These are phyloP conservation scores for Plemyria rubiginata DNA, from an alignment of 2,888 invertebrate genomes.

Conservation along the genomic window DNA sequence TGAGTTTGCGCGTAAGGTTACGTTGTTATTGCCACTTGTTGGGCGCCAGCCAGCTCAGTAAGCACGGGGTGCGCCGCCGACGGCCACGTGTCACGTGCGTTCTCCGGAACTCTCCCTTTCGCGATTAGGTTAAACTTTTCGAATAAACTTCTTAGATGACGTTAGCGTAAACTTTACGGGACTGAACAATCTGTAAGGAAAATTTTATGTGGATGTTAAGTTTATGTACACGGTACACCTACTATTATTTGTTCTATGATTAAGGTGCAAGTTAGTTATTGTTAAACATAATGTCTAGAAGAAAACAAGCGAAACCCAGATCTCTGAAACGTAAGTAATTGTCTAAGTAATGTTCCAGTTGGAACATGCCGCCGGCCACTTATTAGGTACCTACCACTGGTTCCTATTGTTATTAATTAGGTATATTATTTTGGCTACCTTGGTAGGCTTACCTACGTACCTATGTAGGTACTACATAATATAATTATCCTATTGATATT, in stretches of 20 bases:
- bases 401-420: too few species aligned
- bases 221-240: background rate
- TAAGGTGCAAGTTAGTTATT: constrained; percentile 22
- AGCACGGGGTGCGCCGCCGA: constrained; percentile 74
- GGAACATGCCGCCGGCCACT: too few species aligned
- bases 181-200: constrained; percentile 2
- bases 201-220: constrained; percentile 5
- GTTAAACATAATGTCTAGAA: constrained; percentile 84
- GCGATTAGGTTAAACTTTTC: constrained; percentile 66
- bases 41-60: constrained; percentile 80
- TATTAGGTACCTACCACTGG: too few species aligned
- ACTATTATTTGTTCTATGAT: background rate
- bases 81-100: constrained; percentile 63
- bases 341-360: background rate
- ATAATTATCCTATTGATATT: too few species aligned
- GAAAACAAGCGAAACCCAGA: constrained; percentile 89
- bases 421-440: too few species aligned
- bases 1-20: constrained; percentile 80
- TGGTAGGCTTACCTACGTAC: too few species aligned
- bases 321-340: constrained; percentile 88
- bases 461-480: too few species aligned
- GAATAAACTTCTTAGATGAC: constrained; percentile 11
- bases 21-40: constrained; percentile 82
- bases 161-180: constrained; percentile 2
- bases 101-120: constrained; percentile 33